Conservation (phyloP, 1,140 invertebrate genomes). For the Calephelis virginiensis region DNA sequence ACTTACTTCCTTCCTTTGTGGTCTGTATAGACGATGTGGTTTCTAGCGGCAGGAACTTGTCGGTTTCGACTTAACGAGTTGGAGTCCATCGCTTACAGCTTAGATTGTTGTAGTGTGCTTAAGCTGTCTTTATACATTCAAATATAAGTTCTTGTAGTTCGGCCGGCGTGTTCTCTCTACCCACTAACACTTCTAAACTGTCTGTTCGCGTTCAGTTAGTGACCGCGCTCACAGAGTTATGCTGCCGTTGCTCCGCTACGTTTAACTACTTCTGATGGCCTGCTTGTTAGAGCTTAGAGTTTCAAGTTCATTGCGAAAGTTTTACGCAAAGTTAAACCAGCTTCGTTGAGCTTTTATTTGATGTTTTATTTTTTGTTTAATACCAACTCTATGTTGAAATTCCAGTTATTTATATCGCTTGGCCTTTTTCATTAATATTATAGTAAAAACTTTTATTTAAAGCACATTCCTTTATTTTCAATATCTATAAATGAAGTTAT, state of each 20-base stretch:
- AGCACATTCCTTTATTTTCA: slow-evolving; percentile 6
- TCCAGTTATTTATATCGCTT: too few species aligned
- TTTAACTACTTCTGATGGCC: slow-evolving; percentile 64
- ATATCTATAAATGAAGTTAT: too few species aligned
- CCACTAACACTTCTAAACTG: slow-evolving; percentile 47
- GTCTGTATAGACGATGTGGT: slow-evolving; percentile 77
- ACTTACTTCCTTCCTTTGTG: slow-evolving; percentile 78
- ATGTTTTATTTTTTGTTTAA: neutral
- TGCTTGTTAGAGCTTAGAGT: slow-evolving; percentile 66
- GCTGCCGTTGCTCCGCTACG: slow-evolving; percentile 43
- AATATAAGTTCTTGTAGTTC: slow-evolving; percentile 18
- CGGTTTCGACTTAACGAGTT: slow-evolving; percentile 53
- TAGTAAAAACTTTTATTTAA: slow-evolving; percentile 8
- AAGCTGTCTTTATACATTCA: slow-evolving; percentile 19
- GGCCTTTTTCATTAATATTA: too few species aligned
- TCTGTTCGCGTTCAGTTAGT: slow-evolving; percentile 39
- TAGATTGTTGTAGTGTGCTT: slow-evolving; percentile 16
- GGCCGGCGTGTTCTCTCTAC: slow-evolving; percentile 23
- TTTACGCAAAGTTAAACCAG: slow-evolving; percentile 56
- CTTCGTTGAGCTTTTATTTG: slow-evolving; percentile 21
- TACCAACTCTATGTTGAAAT: too few species aligned
- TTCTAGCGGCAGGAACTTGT: slow-evolving; percentile 58
- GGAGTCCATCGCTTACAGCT: slow-evolving; percentile 47
- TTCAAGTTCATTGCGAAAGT: slow-evolving; percentile 64
- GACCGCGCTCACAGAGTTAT: slow-evolving; percentile 54